A percentile compares a stretch with the other conserved stretches of the same genome.
phyloP scores from a whole-genome alignment of 2,888 invertebrate genomes.

The Ormyrus pomaceus region DNA sequence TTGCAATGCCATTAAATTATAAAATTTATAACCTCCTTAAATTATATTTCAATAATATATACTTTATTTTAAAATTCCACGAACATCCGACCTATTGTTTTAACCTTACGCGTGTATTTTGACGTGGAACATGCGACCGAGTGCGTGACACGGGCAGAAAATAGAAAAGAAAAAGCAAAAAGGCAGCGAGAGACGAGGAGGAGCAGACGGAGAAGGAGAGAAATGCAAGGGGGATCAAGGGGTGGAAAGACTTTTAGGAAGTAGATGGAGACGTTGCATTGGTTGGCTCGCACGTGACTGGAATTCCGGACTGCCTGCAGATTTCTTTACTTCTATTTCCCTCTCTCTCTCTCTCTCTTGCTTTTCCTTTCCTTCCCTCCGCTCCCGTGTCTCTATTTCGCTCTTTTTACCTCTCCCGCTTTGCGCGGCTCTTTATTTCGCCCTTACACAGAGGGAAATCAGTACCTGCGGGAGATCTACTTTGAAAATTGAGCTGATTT shows the following conservation, averaged over 20 bases:
- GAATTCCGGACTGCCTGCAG: constrained; percentile 63
- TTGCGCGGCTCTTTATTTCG: constrained; percentile 11
- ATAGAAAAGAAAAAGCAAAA: not conserved
- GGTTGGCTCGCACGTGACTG: constrained; percentile 68
- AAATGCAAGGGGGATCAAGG: constrained; percentile 17
- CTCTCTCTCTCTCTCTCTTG: constrained; percentile 1
- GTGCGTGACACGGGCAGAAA: not conserved
- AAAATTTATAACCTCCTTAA: no score
- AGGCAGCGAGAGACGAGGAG: not conserved
- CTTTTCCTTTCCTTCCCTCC: not conserved
- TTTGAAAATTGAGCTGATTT: constrained; percentile 40
- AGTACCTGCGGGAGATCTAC: constrained; percentile 4
- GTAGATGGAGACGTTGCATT: constrained; percentile 66
- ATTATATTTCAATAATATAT: no score
- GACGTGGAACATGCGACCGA: no score
- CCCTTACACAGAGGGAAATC: constrained; percentile 36
- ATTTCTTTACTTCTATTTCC: constrained; percentile 43
- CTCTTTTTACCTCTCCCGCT: constrained; percentile 1
- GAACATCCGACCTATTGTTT: no score
- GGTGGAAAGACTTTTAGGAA: constrained; percentile 58
- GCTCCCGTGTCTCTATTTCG: constrained; percentile 31
- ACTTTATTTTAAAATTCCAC: no score
- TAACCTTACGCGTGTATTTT: no score
- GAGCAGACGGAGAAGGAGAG: constrained; percentile 18
- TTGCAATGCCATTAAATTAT: no score